Evolutionary conservation across 2,113 vertebrate genomes (phyloP), one percentile per base, ranked within the genome.

Genomic region (Odontophorus gujanensis): DNA sequence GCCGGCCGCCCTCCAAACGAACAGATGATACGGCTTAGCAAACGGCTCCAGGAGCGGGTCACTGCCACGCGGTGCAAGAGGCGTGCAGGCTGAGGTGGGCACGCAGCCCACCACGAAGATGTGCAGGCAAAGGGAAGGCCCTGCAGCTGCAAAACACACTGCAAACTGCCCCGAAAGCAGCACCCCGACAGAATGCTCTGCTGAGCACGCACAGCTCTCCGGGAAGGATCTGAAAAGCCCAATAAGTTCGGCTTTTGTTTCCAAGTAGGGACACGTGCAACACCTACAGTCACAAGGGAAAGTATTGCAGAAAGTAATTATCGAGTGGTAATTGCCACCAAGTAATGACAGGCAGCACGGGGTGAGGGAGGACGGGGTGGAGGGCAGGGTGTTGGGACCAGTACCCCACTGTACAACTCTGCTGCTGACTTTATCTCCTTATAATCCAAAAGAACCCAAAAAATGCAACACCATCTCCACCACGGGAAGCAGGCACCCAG

Each of bases 261-360:
- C 28, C 8, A 2, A 45, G 65, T 18, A 40, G 40, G 0, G 21
- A 2, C 21, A 0, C 2, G 2, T 81, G 28, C 28, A 67, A 71
- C 75, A 72, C 3, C 17, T 40, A 6, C 11, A 38, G 69, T 14
- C 57, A 7, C 20, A 20, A 30, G 32, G 51, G 30, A 16, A 57
- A 50, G 11, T 1, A 8, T 0, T 1, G 18, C 7, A 22, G 48
- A 28, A 0, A 4, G 25, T 42, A n/a, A 55, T 28, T 22, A 18
- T 2, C 4, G 3, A 50, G 5, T 1, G 40, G 11, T 8, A 9
- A 11, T 1, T 1, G 5, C 3, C 57, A 9, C 1, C 1, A 0
- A 1, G 26, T 1, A 5, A n/a, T 62, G 58, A 57, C 18, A 10
- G 15, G n/a, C 26, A 26, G 32, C 4, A 2, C 1, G 32, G 7